A percentile compares a stretch with the other conserved stretches of the same genome.
phyloP scores from a whole-genome alignment of 2,797 vertebrate species.

The Eulemur coronatus region DNA sequence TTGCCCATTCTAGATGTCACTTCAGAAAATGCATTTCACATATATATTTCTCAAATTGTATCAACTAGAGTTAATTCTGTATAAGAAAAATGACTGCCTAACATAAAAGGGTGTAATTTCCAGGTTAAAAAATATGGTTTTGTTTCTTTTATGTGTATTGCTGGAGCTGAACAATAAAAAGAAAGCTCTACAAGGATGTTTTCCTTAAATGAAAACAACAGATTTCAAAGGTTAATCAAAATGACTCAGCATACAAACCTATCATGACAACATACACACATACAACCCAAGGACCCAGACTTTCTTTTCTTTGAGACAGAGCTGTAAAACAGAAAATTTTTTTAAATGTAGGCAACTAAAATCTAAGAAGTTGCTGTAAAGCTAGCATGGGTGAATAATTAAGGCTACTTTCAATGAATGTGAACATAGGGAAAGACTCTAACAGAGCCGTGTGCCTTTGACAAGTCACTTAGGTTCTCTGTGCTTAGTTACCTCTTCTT shows the following conservation, averaged over 20 bases:
- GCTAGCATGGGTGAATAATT: not conserved
- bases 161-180: not conserved
- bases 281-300: not conserved
- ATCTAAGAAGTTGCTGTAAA: not conserved
- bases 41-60: conserved; percentile 12
- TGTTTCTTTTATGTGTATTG: conserved; percentile 54
- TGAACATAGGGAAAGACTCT: not conserved
- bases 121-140: conserved; percentile 62
- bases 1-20: not conserved
- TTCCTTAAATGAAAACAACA: conserved; percentile 46
- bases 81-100: not conserved
- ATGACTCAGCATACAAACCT: not conserved
- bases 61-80: conserved; percentile 6
- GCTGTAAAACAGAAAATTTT: not conserved
- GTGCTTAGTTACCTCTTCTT: not conserved
- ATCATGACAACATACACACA: not conserved
- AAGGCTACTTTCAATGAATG: not conserved
- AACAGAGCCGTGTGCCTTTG: too few species aligned
- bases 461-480: not conserved
- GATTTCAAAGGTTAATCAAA: conserved; percentile 41
- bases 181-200: not conserved
- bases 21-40: conserved; percentile 33
- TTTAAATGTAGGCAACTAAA: not conserved
- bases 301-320: not conserved
- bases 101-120: conserved; percentile 35